phyloP scores from a whole-genome alignment of 1,140 invertebrate genomes.

The Tetramorium alpestre region DNA sequence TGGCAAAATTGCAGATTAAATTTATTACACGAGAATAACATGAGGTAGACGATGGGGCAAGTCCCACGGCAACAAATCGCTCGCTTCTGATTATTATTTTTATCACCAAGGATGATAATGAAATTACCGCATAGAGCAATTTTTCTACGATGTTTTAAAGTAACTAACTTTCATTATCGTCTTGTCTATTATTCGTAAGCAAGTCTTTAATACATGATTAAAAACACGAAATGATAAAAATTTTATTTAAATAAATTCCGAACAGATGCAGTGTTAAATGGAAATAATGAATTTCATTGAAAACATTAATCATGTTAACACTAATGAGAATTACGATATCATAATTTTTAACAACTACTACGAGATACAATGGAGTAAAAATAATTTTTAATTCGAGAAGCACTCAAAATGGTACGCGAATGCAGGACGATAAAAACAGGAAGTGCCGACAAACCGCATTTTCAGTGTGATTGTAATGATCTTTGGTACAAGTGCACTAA shows the following conservation, averaged over 20 bases:
- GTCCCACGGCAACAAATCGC: not conserved
- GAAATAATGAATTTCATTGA: not conserved
- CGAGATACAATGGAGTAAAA: not conserved
- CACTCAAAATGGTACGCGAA: not conserved
- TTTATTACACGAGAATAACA: constrained; percentile 39
- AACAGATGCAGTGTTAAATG: not conserved
- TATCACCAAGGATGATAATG: not conserved
- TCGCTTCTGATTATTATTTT: constrained; percentile 17
- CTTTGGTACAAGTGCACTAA: constrained; percentile 48
- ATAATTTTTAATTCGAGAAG: not conserved
- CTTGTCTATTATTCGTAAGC: not conserved
- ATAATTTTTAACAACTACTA: too few species aligned
- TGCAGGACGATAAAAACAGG: not conserved
- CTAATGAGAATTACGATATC: too few species aligned
- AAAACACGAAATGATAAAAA: not conserved
- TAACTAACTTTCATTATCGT: not conserved
- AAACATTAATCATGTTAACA: not conserved
- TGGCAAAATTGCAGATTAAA: constrained; percentile 40
- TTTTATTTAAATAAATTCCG: not conserved
- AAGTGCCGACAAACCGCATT: not conserved
- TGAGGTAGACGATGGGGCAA: not conserved
- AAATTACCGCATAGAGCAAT: not conserved
- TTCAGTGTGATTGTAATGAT: constrained; percentile 1
- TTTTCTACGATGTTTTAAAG: constrained; percentile 20
- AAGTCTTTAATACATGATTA: not conserved